Evolutionary conservation across 2,113 vertebrate genomes (phyloP).

Genomic region (Nesoenas mayeri): DNA sequence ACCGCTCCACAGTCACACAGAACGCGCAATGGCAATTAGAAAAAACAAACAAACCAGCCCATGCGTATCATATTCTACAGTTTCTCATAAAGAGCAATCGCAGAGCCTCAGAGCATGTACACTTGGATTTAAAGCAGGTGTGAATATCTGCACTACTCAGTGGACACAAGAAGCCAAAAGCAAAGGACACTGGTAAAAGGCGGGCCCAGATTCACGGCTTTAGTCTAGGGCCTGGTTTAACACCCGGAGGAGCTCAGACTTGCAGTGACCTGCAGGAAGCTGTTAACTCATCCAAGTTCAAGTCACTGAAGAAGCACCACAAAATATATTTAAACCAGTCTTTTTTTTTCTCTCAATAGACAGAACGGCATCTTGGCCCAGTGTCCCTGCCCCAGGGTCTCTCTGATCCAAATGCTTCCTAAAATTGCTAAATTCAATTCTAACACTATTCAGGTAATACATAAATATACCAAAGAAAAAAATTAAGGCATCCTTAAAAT

Average conservation of each 20-base stretch:
- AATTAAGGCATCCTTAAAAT: neutral
- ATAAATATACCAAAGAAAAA: neutral
- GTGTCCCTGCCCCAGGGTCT: neutral
- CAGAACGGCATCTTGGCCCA: neutral
- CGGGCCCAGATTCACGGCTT: neutral
- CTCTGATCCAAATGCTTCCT: neutral
- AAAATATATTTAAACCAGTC: neutral
- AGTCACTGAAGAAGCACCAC: neutral
- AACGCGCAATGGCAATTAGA: neutral
- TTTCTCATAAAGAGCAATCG: neutral
- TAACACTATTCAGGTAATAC: neutral
- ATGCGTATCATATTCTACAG: accelerated
- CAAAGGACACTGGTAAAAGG: neutral
- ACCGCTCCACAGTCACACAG: accelerated
- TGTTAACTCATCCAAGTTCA: neutral
- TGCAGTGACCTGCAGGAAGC: neutral
- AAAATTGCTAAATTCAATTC: neutral
- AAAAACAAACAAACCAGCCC: no score
- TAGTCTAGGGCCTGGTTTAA: neutral
- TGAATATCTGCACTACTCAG: neutral
- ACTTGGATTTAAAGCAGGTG: neutral
- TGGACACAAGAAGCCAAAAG: neutral
- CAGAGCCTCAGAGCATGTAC: neutral
- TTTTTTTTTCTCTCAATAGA: neutral
- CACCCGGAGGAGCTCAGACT: neutral